A percentile compares a stretch with the other conserved stretches of the same genome.
Evolutionary conservation across 2,797 vertebrate genomes (phyloP).

Genomic region (Cottoperca gobio): DNA sequence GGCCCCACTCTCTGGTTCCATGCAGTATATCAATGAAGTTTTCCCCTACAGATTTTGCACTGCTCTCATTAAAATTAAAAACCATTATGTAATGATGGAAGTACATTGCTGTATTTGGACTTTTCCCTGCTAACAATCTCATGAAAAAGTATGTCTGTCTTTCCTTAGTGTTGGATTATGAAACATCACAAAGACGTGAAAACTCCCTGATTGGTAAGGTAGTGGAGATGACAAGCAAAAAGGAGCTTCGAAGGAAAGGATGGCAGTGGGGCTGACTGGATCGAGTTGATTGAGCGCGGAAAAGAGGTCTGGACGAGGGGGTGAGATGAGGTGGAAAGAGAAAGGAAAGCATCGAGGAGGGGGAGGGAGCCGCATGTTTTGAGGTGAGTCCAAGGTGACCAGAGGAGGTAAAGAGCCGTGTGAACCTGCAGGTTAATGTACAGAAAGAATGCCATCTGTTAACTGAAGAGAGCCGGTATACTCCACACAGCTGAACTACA

Average conservation of each 20-base stretch:
- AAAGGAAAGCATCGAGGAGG: slow-evolving; percentile 36
- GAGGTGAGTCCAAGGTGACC: slow-evolving; percentile 84
- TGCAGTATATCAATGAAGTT: slow-evolving; percentile 53
- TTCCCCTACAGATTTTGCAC: slow-evolving; percentile 35
- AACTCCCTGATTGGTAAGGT: slow-evolving; percentile 12
- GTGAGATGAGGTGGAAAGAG: slow-evolving; percentile 54
- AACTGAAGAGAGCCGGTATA: not conserved
- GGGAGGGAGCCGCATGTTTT: slow-evolving; percentile 69
- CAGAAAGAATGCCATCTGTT: slow-evolving; percentile 55
- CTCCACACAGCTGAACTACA: slow-evolving; percentile 13
- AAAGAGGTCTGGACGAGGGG: slow-evolving; percentile 56
- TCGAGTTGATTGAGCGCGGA: slow-evolving; percentile 58
- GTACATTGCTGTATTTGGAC: slow-evolving; percentile 36
- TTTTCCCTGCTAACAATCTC: slow-evolving; percentile 17
- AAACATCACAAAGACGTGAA: slow-evolving; percentile 19
- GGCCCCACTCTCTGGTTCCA: slow-evolving; percentile 43
- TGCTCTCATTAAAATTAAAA: slow-evolving; percentile 46
- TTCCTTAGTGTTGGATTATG: not conserved
- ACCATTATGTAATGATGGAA: slow-evolving; percentile 41
- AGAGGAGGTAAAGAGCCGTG: slow-evolving; percentile 61
- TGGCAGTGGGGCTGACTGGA: slow-evolving; percentile 51
- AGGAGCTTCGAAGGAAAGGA: slow-evolving; percentile 50
- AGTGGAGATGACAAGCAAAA: slow-evolving; percentile 13
- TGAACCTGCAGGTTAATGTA: slow-evolving; percentile 77
- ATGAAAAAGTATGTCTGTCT: slow-evolving; percentile 12